A percentile compares a stretch with the other conserved stretches of the same genome.
Conservation (phyloP, 2,797 vertebrate genomes). For the Diplodus sargus region DNA sequence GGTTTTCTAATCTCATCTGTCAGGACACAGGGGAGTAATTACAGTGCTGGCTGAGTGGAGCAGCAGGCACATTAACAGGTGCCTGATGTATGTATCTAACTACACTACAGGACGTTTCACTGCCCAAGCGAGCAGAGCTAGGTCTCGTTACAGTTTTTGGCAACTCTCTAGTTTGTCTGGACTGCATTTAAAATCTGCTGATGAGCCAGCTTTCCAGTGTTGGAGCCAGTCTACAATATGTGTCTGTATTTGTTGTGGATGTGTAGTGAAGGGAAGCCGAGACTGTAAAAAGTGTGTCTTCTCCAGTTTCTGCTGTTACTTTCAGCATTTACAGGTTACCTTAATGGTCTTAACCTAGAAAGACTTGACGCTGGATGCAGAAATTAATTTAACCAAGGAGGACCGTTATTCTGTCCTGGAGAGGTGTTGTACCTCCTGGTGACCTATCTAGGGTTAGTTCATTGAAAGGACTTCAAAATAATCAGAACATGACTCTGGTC, state of each 20-base stretch:
- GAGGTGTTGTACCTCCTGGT: background rate
- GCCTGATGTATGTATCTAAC: constrained; percentile 18
- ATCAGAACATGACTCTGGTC: background rate
- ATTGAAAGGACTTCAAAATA: background rate
- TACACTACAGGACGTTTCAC: constrained; percentile 19
- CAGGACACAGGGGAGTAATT: constrained; percentile 22
- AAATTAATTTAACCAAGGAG: background rate
- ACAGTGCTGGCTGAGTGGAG: constrained; percentile 28
- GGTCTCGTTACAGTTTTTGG: constrained; percentile 40
- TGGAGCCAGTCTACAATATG: constrained; percentile 31
- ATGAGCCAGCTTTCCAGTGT: constrained; percentile 63
- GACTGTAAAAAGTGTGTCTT: constrained; percentile 1
- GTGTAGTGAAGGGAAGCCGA: constrained; percentile 29
- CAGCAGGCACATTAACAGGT: constrained; percentile 44
- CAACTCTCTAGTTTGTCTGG: constrained; percentile 48
- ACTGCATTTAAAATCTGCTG: constrained; percentile 42
- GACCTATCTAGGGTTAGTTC: background rate
- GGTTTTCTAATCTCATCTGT: constrained; percentile 33
- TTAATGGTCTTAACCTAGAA: background rate
- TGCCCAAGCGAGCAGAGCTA: constrained; percentile 36
- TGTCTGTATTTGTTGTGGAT: constrained; percentile 44
- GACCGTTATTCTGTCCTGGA: background rate
- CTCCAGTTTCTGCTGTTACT: background rate
- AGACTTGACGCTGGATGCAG: background rate
- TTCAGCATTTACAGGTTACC: background rate